Evolutionary conservation across 2,797 vertebrate genomes (phyloP).

Genomic region (Hozukius guyotensis): DNA sequence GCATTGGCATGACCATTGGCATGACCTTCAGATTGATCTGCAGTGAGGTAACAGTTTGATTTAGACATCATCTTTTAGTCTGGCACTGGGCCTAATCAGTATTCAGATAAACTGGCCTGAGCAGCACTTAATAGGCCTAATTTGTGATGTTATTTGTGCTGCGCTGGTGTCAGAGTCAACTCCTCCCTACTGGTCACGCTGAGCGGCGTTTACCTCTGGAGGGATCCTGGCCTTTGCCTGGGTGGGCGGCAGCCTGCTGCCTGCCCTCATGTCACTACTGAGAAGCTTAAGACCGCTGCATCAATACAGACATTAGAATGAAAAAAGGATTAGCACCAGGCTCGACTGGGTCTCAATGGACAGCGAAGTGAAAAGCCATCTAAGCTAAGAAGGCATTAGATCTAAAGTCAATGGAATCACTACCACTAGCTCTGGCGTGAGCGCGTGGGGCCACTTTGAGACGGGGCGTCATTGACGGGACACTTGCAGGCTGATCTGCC

Average conservation of each 20-base stretch:
- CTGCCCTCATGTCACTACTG: constrained; percentile 53
- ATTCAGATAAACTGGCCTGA: constrained; percentile 38
- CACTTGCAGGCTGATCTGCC: constrained; percentile 15
- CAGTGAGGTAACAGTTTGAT: constrained; percentile 22
- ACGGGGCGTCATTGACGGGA: neutral
- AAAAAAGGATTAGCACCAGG: constrained; percentile 70
- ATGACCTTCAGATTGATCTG: constrained; percentile 1
- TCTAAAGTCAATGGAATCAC: constrained; percentile 63
- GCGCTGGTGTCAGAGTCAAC: neutral
- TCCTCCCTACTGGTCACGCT: constrained; percentile 15
- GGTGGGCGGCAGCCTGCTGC: constrained; percentile 34
- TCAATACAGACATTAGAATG: constrained; percentile 74
- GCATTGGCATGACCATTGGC: neutral
- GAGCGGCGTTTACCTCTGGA: constrained; percentile 16
- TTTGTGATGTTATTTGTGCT: constrained; percentile 27
- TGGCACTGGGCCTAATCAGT: constrained; percentile 10
- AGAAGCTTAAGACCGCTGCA: constrained; percentile 65
- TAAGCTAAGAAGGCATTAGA: constrained; percentile 66
- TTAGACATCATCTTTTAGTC: constrained; percentile 13
- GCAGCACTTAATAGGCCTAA: constrained; percentile 31
- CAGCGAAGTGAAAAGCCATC: constrained; percentile 60
- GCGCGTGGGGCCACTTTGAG: constrained; percentile 38
- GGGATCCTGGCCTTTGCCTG: constrained; percentile 14
- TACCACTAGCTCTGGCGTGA: constrained; percentile 21
- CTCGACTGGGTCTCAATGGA: constrained; percentile 68